A percentile compares a stretch with the other conserved stretches of the same genome.
Evolutionary conservation across 2,113 vertebrate species (phyloP).

Genomic region (Trachemys scripta): DNA sequence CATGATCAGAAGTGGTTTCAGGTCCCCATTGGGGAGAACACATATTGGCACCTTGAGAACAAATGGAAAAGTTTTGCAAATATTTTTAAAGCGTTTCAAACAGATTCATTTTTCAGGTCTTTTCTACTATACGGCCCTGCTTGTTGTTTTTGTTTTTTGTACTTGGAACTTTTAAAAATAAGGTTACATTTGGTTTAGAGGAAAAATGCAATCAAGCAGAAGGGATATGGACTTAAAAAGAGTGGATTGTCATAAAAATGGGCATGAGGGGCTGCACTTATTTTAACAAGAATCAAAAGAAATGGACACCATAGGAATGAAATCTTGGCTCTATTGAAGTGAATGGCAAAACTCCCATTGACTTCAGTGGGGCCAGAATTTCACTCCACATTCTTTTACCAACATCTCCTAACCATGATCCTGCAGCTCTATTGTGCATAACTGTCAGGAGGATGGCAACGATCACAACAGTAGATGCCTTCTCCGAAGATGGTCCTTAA

Average conservation of each 20-base stretch:
- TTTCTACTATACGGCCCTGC: background rate
- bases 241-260: background rate
- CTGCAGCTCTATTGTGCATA: background rate
- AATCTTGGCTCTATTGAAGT: background rate
- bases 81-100: constrained; percentile 1
- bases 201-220: background rate
- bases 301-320: background rate
- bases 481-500: background rate
- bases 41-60: background rate
- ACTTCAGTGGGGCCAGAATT: background rate
- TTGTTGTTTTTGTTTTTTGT: background rate
- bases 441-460: constrained; percentile 6
- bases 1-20: background rate
- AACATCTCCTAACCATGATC: background rate
- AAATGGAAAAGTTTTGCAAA: background rate
- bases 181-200: background rate
- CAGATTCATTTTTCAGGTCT: background rate
- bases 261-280: background rate
- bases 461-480: constrained; percentile 16
- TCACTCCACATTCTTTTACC: constrained; percentile 7
- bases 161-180: background rate
- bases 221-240: background rate
- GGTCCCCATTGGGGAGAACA: background rate
- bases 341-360: background rate
- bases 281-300: background rate